Evolutionary conservation across 2,113 vertebrate species (phyloP).

Genomic region (Eptesicus fuscus): DNA sequence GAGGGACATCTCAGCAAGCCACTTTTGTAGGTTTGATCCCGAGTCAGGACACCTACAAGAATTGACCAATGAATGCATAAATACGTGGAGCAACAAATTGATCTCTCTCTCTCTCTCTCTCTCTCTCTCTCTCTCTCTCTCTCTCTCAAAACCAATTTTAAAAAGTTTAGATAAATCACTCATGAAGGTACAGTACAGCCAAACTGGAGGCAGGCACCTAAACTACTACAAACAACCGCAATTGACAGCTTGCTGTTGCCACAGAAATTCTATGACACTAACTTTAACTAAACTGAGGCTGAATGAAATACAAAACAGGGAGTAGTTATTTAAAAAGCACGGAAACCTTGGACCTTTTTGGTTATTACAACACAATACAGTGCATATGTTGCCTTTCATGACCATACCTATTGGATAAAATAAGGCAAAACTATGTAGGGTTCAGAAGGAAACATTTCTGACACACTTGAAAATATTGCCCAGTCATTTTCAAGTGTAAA

Average conservation of each 20-base stretch:
- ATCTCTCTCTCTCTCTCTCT: too few relatives aligned
- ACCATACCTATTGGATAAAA: neutral
- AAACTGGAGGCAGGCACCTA: neutral
- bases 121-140: too few relatives aligned
- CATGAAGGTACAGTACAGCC: neutral
- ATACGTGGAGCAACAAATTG: too few relatives aligned
- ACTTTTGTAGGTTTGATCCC: too few relatives aligned
- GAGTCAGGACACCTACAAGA: too few relatives aligned
- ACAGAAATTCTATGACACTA: neutral
- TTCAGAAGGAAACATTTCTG: neutral
- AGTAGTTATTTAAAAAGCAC: neutral
- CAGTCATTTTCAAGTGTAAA: neutral
- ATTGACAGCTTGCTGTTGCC: neutral
- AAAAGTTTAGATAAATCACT: neutral
- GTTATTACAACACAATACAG: neutral
- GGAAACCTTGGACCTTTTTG: neutral
- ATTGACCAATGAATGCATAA: too few relatives aligned
- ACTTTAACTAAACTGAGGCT: neutral
- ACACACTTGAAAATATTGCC: neutral
- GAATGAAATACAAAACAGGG: neutral
- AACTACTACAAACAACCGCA: neutral
- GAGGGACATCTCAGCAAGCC: too few relatives aligned
- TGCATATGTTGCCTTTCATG: neutral
- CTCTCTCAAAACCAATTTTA: too few relatives aligned
- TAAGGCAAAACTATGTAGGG: neutral